Base-by-base conservation (phyloP, 2,113 vertebrate species). In the Bagarius yarrelli region DNA sequence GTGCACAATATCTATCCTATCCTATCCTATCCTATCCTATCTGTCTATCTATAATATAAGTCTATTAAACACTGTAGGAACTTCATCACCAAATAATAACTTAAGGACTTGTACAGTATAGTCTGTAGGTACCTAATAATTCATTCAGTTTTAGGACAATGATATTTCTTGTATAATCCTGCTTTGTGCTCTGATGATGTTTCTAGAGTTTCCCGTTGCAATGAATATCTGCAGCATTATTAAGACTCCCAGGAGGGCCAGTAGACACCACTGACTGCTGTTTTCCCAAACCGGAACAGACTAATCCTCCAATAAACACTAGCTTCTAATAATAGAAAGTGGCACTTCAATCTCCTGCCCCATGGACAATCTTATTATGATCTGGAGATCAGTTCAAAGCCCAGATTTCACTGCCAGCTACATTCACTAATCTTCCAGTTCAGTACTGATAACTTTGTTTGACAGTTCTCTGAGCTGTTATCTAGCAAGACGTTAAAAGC, bases 11-110 rank as follows among this genome's bases (percentile, higher is more conserved):
- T n/a, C n/a, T n/a, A n/a, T n/a, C n/a, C n/a, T n/a, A n/a, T n/a
- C n/a, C n/a, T n/a, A n/a, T n/a, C n/a, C n/a, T n/a, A n/a, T n/a
- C n/a, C n/a, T n/a, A n/a, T n/a, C n/a, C n/a, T n/a, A n/a, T n/a
- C n/a, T n/a, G n/a, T n/a, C n/a, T n/a, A n/a, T n/a, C n/a, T 60
- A 63, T 91, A 0, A 25, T 89, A 40, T 90, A 92, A 16, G 89
- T 89, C 32, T 90, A 90, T 44, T 56, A 57, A 25, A 89, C 13
- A 40, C 36, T 6, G 36, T 40, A 6, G 36, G 3, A 40, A 40
- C 36, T 40, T 40, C 36, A 40, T 40, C 36, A 40, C 36, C 36
- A 40, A 6, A 6, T 40, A 40, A 40, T 40, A 40, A 40, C 36
- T 40, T 6, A 6, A 40, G 36, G 3, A 40, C 36, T 40, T 40